These are phyloP conservation scores for Pycnonotus jocosus DNA, from an alignment of 2,113 vertebrate species.

Conservation along the genomic window DNA sequence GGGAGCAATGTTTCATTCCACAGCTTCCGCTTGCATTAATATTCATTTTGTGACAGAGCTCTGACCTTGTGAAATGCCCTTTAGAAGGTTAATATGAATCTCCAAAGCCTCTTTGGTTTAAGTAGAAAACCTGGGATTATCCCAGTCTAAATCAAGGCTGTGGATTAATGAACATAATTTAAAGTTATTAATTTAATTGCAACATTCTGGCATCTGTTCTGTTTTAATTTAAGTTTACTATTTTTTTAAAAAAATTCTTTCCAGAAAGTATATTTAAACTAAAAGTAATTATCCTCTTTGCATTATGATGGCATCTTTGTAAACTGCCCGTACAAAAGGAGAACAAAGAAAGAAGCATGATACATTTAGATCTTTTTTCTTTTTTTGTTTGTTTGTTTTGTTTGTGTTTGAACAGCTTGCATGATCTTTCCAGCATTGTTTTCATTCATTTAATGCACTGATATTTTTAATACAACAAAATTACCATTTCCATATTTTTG, in stretches of 20 bases:
- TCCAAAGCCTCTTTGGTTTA: slow-evolving; percentile 61
- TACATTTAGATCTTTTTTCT: not conserved
- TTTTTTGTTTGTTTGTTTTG: not conserved
- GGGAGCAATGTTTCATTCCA: not conserved
- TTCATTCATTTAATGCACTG: not conserved
- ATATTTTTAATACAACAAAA: not conserved
- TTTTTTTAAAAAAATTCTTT: not conserved
- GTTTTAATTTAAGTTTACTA: not conserved
- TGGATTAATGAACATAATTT: slow-evolving; percentile 62
- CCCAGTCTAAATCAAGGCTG: slow-evolving; percentile 26
- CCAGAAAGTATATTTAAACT: not conserved
- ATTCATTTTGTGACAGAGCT: not conserved
- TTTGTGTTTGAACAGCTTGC: not conserved
- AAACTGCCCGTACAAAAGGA: not conserved
- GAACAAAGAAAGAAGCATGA: not conserved
- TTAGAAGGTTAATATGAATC: slow-evolving; percentile 51
- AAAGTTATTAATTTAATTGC: slow-evolving; percentile 58
- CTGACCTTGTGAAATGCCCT: slow-evolving; percentile 39
- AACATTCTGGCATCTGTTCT: slow-evolving; percentile 6
- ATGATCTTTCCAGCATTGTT: not conserved
- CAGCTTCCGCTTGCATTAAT: not conserved
- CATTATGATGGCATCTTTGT: not conserved
- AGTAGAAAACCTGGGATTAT: slow-evolving; percentile 64
- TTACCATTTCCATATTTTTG: not conserved
- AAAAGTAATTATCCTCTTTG: not conserved